Evolutionary conservation across 2,888 invertebrate genomes (phyloP), one percentile per base, ranked within the genome.

Genomic region (Torymus texanus): DNA sequence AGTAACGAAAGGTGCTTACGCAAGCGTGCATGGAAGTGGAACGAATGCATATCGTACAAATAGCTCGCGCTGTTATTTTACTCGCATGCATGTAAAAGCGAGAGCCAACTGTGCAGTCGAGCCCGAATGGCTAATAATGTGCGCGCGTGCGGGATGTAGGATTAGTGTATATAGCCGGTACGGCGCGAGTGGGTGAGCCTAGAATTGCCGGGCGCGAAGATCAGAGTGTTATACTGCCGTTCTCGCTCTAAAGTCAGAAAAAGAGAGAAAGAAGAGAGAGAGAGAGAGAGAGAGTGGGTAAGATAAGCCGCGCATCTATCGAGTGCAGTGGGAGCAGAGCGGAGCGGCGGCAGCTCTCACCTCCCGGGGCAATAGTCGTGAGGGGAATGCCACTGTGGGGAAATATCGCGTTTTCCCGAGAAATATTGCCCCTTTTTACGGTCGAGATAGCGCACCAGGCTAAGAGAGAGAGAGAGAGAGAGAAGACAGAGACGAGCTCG

Each of bases 321-420:
- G 59, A 18, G 51, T 21, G 55, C 50, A 29, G 58, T 58, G 56
- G 58, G 41, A 41, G 41, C 41, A 41, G 41, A 41, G 41, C 41
- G 59, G 21, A 83, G 84, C 85, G 84, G 86, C 83, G 85, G 86
- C 86, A 84, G 84, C 88, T 88, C 88, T 88, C 88, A 88, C 88
- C 88, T 86, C 88, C 88, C 78, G 86, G 86, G 88, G 88, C 88
- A 86, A 88, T 85, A 86, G 85, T 87, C 88, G 88, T 87, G 87
- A 84, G 84, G 84, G 83, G 85, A 88, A 87, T 87, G 87, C 88
- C 87, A 88, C 84, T 84, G 87, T 85, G 86, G 86, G 86, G 86
- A 86, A 88, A 87, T 85, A 87, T 86, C 85, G 82, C 79, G 77
- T 76, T 73, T 80, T 74, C 77, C 59, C 63, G 72, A 75, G 79